These are phyloP conservation scores for Magallana angulata DNA, from an alignment of 1,140 invertebrate genomes.

Conservation along the genomic window DNA sequence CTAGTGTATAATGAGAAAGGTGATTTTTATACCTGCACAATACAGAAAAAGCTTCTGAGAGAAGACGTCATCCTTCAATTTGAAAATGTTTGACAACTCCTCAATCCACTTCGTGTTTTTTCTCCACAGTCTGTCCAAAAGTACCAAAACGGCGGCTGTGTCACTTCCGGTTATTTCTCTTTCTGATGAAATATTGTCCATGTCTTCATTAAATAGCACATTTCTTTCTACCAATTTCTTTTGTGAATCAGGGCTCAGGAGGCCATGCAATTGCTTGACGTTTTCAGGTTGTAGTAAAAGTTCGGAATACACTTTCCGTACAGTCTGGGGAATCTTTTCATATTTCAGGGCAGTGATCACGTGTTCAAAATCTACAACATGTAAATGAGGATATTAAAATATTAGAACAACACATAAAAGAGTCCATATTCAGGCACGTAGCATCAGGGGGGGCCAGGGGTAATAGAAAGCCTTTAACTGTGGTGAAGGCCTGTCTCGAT, in stretches of 20 bases:
- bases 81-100: not conserved
- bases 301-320: not conserved
- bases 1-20: too few species aligned
- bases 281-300: constrained; percentile 11
- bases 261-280: not conserved
- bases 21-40: not conserved
- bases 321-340: not conserved
- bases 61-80: not conserved
- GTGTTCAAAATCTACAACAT: constrained; percentile 1
- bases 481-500: too few species aligned
- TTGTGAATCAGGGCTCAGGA: not conserved
- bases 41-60: not conserved
- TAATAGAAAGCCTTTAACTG: too few species aligned
- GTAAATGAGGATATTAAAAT: not conserved
- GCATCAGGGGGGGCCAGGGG: too few species aligned
- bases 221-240: not conserved
- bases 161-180: constrained; percentile 5
- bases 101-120: not conserved
- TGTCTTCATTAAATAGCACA: not conserved
- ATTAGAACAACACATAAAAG: not conserved
- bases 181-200: not conserved
- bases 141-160: not conserved
- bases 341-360: not conserved
- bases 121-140: not conserved
- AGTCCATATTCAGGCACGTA: too few species aligned